These are phyloP conservation scores for Chloropsis cyanopogon DNA, from an alignment of 2,113 vertebrate genomes.

Conservation along the genomic window DNA sequence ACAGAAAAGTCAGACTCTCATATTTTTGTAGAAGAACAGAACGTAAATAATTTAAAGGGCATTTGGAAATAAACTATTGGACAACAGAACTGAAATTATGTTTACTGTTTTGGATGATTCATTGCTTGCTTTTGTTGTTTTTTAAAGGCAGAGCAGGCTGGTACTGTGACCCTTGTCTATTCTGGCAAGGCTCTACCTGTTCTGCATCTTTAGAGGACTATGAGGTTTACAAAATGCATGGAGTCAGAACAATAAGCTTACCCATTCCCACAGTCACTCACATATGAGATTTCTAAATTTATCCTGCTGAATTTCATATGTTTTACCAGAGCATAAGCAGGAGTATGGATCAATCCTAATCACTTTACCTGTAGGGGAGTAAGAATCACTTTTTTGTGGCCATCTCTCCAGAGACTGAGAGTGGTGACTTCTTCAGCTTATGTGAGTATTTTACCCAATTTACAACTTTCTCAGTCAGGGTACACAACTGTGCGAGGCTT, in stretches of 20 bases:
- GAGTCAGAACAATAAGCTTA: neutral
- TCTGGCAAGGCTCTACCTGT: neutral
- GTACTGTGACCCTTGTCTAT: neutral
- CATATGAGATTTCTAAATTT: neutral
- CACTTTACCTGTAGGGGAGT: neutral
- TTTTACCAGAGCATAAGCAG: neutral
- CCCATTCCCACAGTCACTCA: neutral
- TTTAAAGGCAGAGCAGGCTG: neutral
- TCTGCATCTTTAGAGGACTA: neutral
- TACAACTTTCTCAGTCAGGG: neutral
- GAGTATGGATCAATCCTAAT: conserved; percentile 12
- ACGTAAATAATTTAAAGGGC: neutral
- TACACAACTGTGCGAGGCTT: conserved; percentile 1
- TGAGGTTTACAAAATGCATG: neutral
- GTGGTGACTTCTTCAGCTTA: neutral
- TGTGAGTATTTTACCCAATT: neutral
- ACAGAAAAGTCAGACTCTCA: neutral
- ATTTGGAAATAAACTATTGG: conserved; percentile 36
- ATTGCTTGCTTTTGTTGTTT: neutral
- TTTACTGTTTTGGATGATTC: conserved; percentile 8
- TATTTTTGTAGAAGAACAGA: conserved; percentile 24
- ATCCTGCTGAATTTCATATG: neutral
- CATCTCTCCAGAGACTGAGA: neutral
- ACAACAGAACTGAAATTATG: neutral
- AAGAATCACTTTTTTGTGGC: neutral